A percentile compares a stretch with the other conserved stretches of the same genome.
Conservation (phyloP, 2,797 vertebrate species). For the Furcifer pardalis region DNA sequence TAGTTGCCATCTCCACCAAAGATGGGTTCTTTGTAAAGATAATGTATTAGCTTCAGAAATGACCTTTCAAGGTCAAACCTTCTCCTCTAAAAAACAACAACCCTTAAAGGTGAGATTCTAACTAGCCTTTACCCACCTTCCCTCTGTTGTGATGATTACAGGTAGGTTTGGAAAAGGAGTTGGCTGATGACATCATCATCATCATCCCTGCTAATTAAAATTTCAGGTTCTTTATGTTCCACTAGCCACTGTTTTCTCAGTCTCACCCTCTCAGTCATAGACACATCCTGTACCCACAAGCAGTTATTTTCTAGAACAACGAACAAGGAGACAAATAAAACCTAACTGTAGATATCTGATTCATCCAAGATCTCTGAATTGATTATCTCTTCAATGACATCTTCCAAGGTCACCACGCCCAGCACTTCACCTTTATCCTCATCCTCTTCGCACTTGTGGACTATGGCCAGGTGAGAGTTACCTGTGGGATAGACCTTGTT, state of each 20-base stretch:
- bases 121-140: too few species aligned
- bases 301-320: neutral
- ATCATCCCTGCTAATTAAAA: neutral
- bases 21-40: too few species aligned
- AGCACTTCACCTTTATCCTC: slow-evolving; percentile 92
- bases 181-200: too few species aligned
- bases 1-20: too few species aligned
- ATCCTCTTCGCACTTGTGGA: slow-evolving; percentile 93
- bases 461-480: slow-evolving; percentile 96
- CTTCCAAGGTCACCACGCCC: slow-evolving; percentile 93
- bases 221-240: neutral
- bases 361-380: slow-evolving; percentile 95
- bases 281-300: too few species aligned
- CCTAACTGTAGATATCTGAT: slow-evolving; percentile 91
- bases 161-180: too few species aligned
- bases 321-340: slow-evolving; percentile 10
- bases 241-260: neutral
- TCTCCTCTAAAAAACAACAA: too few species aligned
- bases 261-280: neutral
- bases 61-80: too few species aligned
- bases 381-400: slow-evolving; percentile 97
- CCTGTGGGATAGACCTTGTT: slow-evolving; percentile 66
- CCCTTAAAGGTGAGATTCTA: too few species aligned
- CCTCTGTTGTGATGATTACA: too few species aligned
- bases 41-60: too few species aligned